Evolutionary conservation across 2,113 vertebrate species (phyloP).

Genomic region (Apteryx mantelli): DNA sequence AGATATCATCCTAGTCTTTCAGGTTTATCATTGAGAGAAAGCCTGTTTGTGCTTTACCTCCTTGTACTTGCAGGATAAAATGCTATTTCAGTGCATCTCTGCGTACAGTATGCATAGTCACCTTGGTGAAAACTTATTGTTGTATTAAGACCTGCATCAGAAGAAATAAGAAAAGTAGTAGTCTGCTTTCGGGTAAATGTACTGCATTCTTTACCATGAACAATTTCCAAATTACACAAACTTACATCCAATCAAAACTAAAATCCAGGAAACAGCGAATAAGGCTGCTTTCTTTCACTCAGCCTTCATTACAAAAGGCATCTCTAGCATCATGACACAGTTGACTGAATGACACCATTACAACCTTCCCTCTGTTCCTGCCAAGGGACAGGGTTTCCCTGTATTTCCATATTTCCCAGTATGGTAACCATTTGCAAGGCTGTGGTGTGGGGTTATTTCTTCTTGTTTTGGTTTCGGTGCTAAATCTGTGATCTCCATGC

Average conservation of each 20-base stretch:
- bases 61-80: neutral
- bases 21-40: conserved; percentile 28
- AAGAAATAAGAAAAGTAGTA: neutral
- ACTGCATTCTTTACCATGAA: neutral
- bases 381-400: neutral
- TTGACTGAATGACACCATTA: neutral
- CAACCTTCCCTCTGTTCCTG: neutral
- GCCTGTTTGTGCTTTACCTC: neutral
- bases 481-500: neutral
- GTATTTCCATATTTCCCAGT: neutral
- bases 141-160: neutral
- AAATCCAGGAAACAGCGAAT: neutral
- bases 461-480: neutral
- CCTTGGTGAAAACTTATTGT: rapidly evolving
- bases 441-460: neutral
- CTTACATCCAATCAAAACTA: neutral
- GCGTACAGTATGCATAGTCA: neutral
- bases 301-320: neutral
- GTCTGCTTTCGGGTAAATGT: neutral
- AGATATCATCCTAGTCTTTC: conserved; percentile 44
- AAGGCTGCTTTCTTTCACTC: neutral
- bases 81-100: neutral
- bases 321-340: neutral
- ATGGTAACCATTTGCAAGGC: neutral
- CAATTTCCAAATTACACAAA: neutral